These are phyloP conservation scores for Tholera decimalis DNA, from an alignment of 2,888 invertebrate genomes.

Conservation along the genomic window DNA sequence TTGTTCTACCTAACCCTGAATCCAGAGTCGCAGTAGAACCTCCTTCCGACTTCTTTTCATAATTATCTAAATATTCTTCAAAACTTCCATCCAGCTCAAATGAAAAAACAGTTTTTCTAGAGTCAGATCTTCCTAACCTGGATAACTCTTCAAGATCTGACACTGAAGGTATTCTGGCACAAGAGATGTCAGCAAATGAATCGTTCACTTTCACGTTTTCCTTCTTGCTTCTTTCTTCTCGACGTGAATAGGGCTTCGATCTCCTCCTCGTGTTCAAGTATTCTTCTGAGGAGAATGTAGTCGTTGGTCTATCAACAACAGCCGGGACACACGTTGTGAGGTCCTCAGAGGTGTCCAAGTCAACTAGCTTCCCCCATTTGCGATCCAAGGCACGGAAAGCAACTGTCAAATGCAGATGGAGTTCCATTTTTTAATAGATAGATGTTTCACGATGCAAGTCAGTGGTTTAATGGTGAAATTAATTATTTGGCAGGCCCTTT, in stretches of 20 bases:
- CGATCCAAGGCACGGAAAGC: slow-evolving; percentile 78
- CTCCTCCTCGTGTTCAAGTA: slow-evolving; percentile 70
- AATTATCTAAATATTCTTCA: slow-evolving; percentile 29
- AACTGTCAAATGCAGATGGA: slow-evolving; percentile 78
- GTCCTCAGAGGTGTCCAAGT: slow-evolving; percentile 72
- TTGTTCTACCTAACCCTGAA: slow-evolving; percentile 44
- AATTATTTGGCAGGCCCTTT: slow-evolving; percentile 8
- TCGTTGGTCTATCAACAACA: slow-evolving; percentile 69
- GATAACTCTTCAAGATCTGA: slow-evolving; percentile 55
- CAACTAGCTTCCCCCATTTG: slow-evolving; percentile 79
- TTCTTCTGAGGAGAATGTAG: slow-evolving; percentile 81
- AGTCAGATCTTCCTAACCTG: slow-evolving; percentile 43
- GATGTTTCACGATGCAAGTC: slow-evolving; percentile 13
- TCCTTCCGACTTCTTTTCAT: slow-evolving; percentile 16
- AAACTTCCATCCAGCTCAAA: slow-evolving; percentile 36
- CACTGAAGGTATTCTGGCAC: slow-evolving; percentile 66
- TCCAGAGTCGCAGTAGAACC: slow-evolving; percentile 47
- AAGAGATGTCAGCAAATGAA: slow-evolving; percentile 75
- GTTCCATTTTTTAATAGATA: slow-evolving; percentile 70
- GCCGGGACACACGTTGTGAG: slow-evolving; percentile 70
- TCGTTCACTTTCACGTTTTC: slow-evolving; percentile 64
- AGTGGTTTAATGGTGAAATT: slow-evolving; percentile 29
- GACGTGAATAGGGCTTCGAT: slow-evolving; percentile 67
- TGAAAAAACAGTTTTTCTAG: slow-evolving; percentile 48
- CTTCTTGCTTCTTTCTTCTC: slow-evolving; percentile 48